A percentile compares a stretch with the other conserved stretches of the same genome.
Conservation (phyloP, 2,888 invertebrate species). For the Tenodera sinensis region DNA sequence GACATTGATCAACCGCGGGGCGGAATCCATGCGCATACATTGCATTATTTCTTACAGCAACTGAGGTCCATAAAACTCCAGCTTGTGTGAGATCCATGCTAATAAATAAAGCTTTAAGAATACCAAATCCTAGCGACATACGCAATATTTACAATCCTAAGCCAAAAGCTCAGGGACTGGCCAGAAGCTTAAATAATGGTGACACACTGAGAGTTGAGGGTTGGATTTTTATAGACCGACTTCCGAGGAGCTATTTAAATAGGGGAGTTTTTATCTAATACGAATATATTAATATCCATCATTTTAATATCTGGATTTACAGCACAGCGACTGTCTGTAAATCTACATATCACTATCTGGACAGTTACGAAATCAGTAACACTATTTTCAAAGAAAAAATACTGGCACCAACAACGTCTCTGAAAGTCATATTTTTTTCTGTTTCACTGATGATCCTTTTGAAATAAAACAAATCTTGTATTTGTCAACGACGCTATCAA, state of each 20-base stretch:
- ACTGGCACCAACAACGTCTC: too few species aligned
- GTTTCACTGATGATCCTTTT: too few species aligned
- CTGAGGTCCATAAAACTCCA: background rate
- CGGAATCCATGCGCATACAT: background rate
- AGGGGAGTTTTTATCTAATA: too few species aligned
- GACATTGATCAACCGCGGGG: background rate
- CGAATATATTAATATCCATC: too few species aligned
- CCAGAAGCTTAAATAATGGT: background rate
- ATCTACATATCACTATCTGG: too few species aligned
- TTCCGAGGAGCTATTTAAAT: background rate
- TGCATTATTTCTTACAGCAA: background rate
- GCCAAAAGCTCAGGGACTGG: background rate
- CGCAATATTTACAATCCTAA: background rate
- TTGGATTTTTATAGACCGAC: background rate
- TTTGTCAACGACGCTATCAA: too few species aligned
- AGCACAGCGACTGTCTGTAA: too few species aligned
- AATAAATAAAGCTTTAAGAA: background rate
- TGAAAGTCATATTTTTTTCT: too few species aligned
- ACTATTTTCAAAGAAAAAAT: too few species aligned
- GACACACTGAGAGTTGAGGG: background rate
- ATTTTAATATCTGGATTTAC: too few species aligned
- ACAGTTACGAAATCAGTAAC: too few species aligned
- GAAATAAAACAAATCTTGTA: too few species aligned
- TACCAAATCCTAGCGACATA: background rate
- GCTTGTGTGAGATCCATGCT: background rate